Percentiles rank a stretch among this genome's conserved stretches.
Evolutionary conservation across 2,797 vertebrate genomes (phyloP).

Genomic region (Onychomys torridus): DNA sequence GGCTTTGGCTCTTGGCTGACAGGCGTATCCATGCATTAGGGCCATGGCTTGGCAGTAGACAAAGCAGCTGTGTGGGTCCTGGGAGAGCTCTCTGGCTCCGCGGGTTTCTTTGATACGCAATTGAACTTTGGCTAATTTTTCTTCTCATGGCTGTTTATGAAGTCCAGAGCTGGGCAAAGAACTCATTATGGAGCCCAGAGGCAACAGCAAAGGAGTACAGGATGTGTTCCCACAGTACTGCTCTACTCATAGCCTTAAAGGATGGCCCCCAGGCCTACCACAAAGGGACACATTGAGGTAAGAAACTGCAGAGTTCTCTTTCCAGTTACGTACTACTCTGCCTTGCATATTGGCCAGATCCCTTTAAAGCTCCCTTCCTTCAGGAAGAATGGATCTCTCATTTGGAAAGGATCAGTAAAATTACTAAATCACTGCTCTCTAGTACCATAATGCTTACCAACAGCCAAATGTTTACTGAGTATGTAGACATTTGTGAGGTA

Average conservation of each 20-base stretch:
- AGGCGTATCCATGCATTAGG: slow-evolving; percentile 68
- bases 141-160: slow-evolving; percentile 77
- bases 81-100: slow-evolving; percentile 78
- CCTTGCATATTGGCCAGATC: neutral
- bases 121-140: slow-evolving; percentile 83
- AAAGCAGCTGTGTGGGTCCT: slow-evolving; percentile 73
- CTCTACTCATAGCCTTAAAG: slow-evolving; percentile 60
- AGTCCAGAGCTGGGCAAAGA: slow-evolving; percentile 77
- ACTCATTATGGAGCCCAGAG: slow-evolving; percentile 74
- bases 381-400: slow-evolving; percentile 26
- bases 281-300: slow-evolving; percentile 37
- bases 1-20: slow-evolving; percentile 74
- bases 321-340: neutral
- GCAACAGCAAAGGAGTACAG: slow-evolving; percentile 62
- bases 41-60: slow-evolving; percentile 76
- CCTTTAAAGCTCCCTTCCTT: slow-evolving; percentile 7
- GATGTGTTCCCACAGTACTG: slow-evolving; percentile 67
- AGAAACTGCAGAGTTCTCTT: slow-evolving; percentile 31
- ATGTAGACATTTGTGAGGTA: neutral
- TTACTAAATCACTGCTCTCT: neutral
- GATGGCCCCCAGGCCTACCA: neutral
- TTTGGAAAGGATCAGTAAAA: slow-evolving; percentile 19
- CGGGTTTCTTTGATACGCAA: slow-evolving; percentile 82
- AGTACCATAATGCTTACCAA: neutral
- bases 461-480: neutral